A percentile compares a stretch with the other conserved stretches of the same genome.
Conservation (phyloP, 2,113 vertebrate genomes). For the Variabilichromis moorii region DNA sequence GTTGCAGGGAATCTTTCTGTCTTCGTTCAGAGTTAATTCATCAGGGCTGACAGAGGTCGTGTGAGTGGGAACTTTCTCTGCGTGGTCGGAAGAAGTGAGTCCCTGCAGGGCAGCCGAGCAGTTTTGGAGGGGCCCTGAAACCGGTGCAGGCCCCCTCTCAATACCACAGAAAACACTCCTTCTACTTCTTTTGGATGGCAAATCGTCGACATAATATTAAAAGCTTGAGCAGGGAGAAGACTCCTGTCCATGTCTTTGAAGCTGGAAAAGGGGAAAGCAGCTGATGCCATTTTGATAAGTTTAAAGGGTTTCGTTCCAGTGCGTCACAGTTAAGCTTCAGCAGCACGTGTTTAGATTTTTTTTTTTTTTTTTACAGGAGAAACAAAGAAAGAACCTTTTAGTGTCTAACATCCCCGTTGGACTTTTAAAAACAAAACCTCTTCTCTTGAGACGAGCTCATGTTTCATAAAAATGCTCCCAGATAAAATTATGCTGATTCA, state of each 20-base stretch:
- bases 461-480: not conserved
- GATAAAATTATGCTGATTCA: not conserved
- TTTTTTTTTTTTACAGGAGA: not conserved
- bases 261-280: not conserved
- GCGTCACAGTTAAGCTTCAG: not conserved
- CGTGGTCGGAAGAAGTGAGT: not conserved
- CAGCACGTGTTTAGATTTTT: not conserved
- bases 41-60: conserved; percentile 48
- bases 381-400: not conserved
- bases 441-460: not conserved
- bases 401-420: not conserved
- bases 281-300: not conserved
- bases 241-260: not conserved
- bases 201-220: not conserved
- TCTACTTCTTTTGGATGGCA: not conserved
- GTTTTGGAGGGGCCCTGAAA: not conserved
- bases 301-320: not conserved
- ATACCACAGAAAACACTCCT: not conserved
- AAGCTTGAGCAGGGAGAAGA: not conserved
- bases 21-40: not conserved
- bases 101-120: not conserved
- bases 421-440: not conserved
- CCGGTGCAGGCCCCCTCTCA: not conserved
- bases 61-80: conserved; percentile 53
- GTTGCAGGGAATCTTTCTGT: not conserved